Evolutionary conservation across 2,888 invertebrate species (phyloP), one percentile per base, ranked within the genome.

Genomic region (Tenthredo amoena): DNA sequence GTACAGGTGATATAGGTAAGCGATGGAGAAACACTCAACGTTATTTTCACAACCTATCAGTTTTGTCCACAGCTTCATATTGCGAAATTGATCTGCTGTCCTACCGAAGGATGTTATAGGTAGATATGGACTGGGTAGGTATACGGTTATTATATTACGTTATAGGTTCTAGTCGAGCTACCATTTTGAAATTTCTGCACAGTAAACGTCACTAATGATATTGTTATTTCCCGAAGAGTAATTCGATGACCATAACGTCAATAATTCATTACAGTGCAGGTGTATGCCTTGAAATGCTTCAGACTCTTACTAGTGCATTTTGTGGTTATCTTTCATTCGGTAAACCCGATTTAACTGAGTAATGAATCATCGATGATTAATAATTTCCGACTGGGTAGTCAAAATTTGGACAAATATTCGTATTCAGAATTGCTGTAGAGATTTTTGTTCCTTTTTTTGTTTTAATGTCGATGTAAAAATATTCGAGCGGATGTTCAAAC

Each of bases 1-100:
- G 37, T 34, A 71, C n/a, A 18, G 31, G 71, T 15, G 40, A 34
- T 18, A 34, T 26, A 55, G 55, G 62, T 62, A 72, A 72, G 34
- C 34, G 40, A 72, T 37, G 71, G 40, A 72, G 47, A 72, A 72
- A 34, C 71, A 72, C 15, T 72, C 40, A n/a, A 21, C 37, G 9
- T 72, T 37, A 72, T 72, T 40, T 72, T 68, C 34, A 37, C 37
- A 72, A 72, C 37, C 37, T 34, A 72, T 72, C 71, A 72, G 40
- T n/a, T 72, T 40, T 37, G 18, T 72, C 62, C 26, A 62, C 62
- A 62, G 62, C 26, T 26, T 62, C 62, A 62, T 62, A 62, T 62
- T 21, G 62, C 21, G 26, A 4, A 62, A 62, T 26, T 26, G 62
- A 62, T 62, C 26, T 62, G 26, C 26, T 26, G n/a, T 55, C 55